Evolutionary conservation across 2,797 vertebrate genomes (phyloP), one percentile per base, ranked within the genome.

Genomic region (Brotula barbata): DNA sequence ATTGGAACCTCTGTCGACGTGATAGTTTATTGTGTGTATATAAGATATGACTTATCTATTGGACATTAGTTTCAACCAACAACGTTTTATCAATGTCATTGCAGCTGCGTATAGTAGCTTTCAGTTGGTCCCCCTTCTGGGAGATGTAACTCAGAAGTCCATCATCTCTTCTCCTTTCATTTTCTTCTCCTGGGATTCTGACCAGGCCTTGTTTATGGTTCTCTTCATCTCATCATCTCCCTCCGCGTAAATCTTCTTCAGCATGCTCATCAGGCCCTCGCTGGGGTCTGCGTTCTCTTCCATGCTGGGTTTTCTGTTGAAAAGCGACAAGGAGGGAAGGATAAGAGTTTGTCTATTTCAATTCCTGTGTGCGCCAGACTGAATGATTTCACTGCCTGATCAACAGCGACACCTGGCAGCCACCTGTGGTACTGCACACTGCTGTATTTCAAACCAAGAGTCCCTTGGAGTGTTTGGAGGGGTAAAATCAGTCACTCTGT

Each of bases 171-270:
- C 94, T 54, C 92, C 93, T 90, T 87, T 93, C 40, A 88, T 76
- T 85, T 96, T 96, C 88, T 99, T 99, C 71, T 98, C 97, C 81
- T 96, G 93, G 40, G 96, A 98, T 85, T 99, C 96, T 10, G 93
- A 87, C 96, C 97, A 99, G 37, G 95, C 97, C 90, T 99, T 98
- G 88, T 96, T 98, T 89, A 99, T 95, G 47, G 95, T 96, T 81
- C 96, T 93, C 76, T 96, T 99, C 95, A 98, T 98, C 28, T 99
- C 96, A n/a, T 98, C 97, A 5, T 99, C 95, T 48, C 97, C 96
- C 8, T 99, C 96, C 0, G 94, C 89, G 50, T 99, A 99, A 71
- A 99, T 96, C 89, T 98, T 97, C 83, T 97, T 98, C 65, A 99
- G 78, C 85, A 99, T 93, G 82, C 64, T 96, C 96, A 99, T 99